phyloP scores from a whole-genome alignment of 92 coral and sea anemone species.

The Porites rus region DNA sequence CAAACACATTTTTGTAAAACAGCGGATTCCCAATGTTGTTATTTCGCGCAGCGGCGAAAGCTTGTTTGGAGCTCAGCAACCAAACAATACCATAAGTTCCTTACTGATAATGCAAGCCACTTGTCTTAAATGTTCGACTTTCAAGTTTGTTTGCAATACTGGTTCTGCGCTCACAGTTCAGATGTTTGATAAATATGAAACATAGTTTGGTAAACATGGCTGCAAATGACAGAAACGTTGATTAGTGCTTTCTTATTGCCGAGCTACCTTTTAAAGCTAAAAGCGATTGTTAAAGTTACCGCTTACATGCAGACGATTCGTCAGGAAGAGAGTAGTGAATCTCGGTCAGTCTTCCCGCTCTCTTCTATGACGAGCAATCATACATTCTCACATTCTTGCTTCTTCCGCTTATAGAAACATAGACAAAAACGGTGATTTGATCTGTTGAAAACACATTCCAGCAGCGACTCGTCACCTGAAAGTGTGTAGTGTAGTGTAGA shows the following conservation, averaged over 20 bases:
- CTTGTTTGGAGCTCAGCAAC: neutral
- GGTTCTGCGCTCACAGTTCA: neutral
- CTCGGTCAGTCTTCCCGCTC: neutral
- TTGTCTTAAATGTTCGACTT: slow-evolving; percentile 20
- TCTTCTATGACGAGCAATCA: neutral
- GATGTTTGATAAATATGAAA: slow-evolving; percentile 8
- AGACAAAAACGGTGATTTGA: neutral
- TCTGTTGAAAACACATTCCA: slow-evolving; percentile 19
- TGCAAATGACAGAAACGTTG: neutral
- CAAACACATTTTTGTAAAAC: neutral
- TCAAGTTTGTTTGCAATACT: slow-evolving; percentile 39
- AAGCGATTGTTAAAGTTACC: neutral
- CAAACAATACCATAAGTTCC: slow-evolving; percentile 14
- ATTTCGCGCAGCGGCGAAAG: neutral
- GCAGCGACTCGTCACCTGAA: slow-evolving; percentile 7
- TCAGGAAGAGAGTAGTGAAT: neutral
- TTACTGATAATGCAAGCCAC: slow-evolving; percentile 28
- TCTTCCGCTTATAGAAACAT: slow-evolving; percentile 16
- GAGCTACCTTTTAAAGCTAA: neutral
- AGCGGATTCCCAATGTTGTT: neutral
- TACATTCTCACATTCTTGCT: neutral
- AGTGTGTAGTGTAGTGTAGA: too few species aligned
- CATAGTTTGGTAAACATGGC: neutral
- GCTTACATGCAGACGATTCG: slow-evolving; percentile 1
- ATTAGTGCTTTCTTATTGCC: too few species aligned